Evolutionary conservation across 1,140 invertebrate species (phyloP), one percentile per base, ranked within the genome.

Genomic region (Lasioglossum albipes): DNA sequence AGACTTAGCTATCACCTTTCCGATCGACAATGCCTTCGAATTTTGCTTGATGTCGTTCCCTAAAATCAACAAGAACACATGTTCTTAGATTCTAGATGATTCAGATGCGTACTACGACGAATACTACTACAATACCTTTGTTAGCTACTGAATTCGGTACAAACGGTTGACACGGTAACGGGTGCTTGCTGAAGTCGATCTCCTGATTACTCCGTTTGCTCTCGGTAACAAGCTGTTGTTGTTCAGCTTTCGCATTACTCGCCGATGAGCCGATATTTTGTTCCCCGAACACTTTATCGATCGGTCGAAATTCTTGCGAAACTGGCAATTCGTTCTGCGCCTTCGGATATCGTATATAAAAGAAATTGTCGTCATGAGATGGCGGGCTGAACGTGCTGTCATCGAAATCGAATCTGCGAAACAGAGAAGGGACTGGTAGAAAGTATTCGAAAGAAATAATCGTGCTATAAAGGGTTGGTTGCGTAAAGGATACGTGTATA

Each of bases 361-460:
- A 95, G 87, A 96, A 96, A 62, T 94, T 95, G 80, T 96, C 96
- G 88, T 96, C 96, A 64, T 95, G 94, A 18, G 95, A 95, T 18
- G 96, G 95, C 31, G 96, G 96, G 42, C 96, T 96, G 83, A 96
- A 95, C 20, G 96, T 93, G 76, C 93, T 95, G 64, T 95, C 94
- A 74, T 95, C 94, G 81, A 96, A 95, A 87, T 96, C 95, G 73
- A 95, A 95, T 91, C 96, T 96, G 92, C 10, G 54, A 45, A 66
- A 91, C 91, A 31, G 13, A 31, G 27, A 64, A 57, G 18, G 18
- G 18, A 9, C 20, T 9, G 20, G n/a, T n/a, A n/a, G 20, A n/a
- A n/a, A n/a, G n/a, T n/a, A 9, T 7, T n/a, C 3, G 18, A 20
- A 59, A 59, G n/a, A 6, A 4, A 18, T 27, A 57, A 57, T 20